phyloP scores from a whole-genome alignment of 2,797 vertebrate species.

The Botia kubotai region DNA sequence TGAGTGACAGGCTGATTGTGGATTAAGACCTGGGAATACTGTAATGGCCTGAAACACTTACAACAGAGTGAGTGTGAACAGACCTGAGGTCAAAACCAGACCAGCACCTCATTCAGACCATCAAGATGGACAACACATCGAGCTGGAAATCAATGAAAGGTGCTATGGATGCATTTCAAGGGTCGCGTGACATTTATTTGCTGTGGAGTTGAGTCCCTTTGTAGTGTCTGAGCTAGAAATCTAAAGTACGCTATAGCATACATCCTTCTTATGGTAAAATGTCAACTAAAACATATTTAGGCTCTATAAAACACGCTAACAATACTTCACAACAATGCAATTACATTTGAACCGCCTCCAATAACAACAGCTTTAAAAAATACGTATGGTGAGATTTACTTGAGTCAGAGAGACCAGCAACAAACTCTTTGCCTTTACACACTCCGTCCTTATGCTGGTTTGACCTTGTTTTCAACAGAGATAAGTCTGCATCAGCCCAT shows the following conservation, averaged over 20 bases:
- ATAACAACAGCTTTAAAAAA: too few species aligned
- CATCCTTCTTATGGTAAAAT: neutral
- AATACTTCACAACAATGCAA: too few species aligned
- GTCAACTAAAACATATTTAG: neutral
- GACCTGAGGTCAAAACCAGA: conserved; percentile 21
- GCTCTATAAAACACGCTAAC: neutral
- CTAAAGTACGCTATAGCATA: neutral
- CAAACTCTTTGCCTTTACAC: too few species aligned
- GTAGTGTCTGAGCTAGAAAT: neutral
- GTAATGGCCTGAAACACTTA: conserved; percentile 17
- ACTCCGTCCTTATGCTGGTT: too few species aligned
- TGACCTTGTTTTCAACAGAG: too few species aligned
- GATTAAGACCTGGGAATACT: neutral
- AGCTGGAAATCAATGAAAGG: conserved; percentile 23
- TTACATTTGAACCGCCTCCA: too few species aligned
- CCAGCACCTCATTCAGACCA: conserved; percentile 20
- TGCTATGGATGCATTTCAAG: conserved; percentile 1
- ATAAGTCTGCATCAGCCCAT: too few species aligned
- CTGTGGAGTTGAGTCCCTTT: neutral
- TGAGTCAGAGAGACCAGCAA: too few species aligned
- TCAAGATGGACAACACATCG: conserved; percentile 4
- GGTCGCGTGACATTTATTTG: neutral
- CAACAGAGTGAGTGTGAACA: conserved; percentile 14
- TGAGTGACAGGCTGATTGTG: conserved; percentile 21
- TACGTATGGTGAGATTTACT: too few species aligned